Conservation (phyloP, 2,888 invertebrate genomes). For the Callinectes sapidus region DNA sequence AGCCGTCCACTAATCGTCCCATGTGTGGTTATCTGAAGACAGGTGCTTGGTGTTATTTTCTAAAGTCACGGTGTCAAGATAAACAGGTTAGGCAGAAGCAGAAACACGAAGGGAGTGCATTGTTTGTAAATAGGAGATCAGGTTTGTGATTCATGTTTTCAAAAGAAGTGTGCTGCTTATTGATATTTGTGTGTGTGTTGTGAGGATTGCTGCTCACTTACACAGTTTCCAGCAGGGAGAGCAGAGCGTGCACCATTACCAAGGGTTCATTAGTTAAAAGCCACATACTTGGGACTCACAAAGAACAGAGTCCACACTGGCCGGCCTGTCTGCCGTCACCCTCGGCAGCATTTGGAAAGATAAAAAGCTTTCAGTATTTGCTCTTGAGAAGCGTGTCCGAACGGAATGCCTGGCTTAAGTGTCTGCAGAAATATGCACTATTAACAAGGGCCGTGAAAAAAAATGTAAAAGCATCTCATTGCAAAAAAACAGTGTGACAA, state of each 20-base stretch:
- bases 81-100: background rate
- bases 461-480: background rate
- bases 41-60: background rate
- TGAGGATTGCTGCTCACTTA: background rate
- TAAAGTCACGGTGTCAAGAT: background rate
- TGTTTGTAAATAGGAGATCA: background rate
- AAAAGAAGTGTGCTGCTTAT: background rate
- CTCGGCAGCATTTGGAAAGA: constrained; percentile 1
- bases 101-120: background rate
- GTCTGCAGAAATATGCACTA: background rate
- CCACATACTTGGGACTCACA: background rate
- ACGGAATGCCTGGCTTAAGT: background rate
- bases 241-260: background rate
- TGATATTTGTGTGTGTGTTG: background rate
- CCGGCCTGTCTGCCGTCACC: background rate
- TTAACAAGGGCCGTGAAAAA: constrained; percentile 15
- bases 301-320: background rate
- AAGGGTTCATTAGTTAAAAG: constrained; percentile 2
- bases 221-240: background rate
- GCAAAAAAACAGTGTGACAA: background rate
- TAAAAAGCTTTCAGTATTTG: constrained; percentile 9
- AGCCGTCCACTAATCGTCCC: background rate
- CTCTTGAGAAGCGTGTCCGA: constrained; percentile 1
- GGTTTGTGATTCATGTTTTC: background rate
- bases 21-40: background rate